These are phyloP conservation scores for Tringa solitaria DNA, from an alignment of 2,113 vertebrate species.

Conservation along the genomic window DNA sequence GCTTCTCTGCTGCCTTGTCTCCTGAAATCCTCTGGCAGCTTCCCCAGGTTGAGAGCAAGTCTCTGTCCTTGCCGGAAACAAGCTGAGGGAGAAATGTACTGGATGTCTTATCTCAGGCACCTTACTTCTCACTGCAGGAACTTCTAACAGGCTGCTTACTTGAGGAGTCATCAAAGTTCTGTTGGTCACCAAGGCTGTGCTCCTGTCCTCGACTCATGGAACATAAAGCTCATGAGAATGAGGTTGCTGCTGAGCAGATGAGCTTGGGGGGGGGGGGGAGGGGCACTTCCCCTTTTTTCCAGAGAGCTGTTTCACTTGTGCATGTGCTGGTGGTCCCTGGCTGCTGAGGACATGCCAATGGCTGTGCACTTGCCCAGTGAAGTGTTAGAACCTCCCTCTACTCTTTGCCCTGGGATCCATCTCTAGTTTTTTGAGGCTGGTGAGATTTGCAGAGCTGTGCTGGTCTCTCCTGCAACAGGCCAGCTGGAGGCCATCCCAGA, in stretches of 20 bases:
- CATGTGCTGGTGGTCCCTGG: neutral
- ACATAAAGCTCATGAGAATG: neutral
- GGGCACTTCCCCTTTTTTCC: neutral
- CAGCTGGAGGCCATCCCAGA: neutral
- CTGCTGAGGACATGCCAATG: neutral
- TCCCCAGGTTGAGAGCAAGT: neutral
- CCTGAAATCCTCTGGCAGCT: neutral
- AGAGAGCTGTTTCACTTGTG: neutral
- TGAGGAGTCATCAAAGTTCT: neutral
- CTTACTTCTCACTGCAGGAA: neutral
- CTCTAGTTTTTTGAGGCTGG: neutral
- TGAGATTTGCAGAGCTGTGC: neutral
- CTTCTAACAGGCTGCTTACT: neutral
- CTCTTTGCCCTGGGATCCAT: neutral
- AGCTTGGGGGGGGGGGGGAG: too few relatives aligned
- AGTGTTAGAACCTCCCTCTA: neutral
- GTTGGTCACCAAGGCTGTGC: neutral
- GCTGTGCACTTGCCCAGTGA: neutral
- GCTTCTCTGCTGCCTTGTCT: neutral
- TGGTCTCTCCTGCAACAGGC: neutral
- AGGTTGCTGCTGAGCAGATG: neutral
- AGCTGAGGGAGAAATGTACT: rapidly evolving
- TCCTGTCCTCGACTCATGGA: neutral
- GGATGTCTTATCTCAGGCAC: neutral
- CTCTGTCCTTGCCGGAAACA: neutral